Base-by-base conservation (phyloP, 2,113 vertebrate species). In the Prochilodus magdalenae region DNA sequence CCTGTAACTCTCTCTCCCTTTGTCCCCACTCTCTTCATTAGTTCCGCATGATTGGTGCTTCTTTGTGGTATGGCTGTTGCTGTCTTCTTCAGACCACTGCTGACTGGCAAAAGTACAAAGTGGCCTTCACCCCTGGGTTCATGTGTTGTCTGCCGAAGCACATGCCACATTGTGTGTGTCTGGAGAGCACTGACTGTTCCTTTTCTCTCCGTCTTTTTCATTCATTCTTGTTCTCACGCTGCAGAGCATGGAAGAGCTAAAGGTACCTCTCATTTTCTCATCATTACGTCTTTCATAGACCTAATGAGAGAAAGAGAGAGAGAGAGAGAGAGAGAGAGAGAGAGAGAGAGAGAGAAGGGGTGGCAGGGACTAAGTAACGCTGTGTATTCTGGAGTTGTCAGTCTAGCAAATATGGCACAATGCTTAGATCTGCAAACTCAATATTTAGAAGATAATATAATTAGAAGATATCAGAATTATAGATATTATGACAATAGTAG, bases 31-130 rank as follows among this genome's bases (percentile, higher is more conserved):
- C 53, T 62, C 55, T 77, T 82, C 2, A 84, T 91, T 90, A 90
- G 89, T 90, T 92, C 86, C 89, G 88, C 88, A 83, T 84, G 83
- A 86, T 87, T 88, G 87, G 86, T 84, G 82, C 84, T 84, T 85
- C 84, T 91, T 89, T 89, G 90, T 90, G 89, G 83, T 73, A 53
- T 24, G 51, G 76, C 85, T 84, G 86, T 89, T 55, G 53, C 53
- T 89, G 75, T 14, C 18, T 77, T 87, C 84, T 88, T 82, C 87
- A 90, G 90, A 91, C 89, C 65, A 70, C 86, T 77, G 72, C 81
- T 84, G 84, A 81, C 84, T 91, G 91, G 88, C 89, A 86, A 87
- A 77, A 84, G 73, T 75, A 87, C 73, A 71, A 85, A 85, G 89
- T 59, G 40, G 84, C 87, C 89, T 82, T 78, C 75, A 6, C 33